Evolutionary conservation across 2,113 vertebrate species (phyloP).

Genomic region (Hippopotamus amphibius): DNA sequence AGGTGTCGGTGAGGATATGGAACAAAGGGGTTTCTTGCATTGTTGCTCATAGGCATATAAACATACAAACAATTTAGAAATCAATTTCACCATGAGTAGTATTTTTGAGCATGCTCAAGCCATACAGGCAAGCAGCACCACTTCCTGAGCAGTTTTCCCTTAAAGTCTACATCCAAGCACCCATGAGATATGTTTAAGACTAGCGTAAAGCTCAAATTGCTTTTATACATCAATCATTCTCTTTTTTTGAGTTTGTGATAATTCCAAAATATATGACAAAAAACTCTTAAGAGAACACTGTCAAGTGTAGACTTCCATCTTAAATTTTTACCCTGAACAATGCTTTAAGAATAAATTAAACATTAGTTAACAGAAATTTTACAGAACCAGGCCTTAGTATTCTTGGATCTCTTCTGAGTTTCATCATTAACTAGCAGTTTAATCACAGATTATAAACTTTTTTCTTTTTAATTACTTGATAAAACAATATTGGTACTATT

Average conservation of each 20-base stretch:
- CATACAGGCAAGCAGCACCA: background rate
- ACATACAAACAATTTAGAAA: background rate
- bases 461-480: background rate
- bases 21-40: background rate
- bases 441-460: background rate
- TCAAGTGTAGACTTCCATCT: background rate
- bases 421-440: background rate
- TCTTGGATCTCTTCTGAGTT: background rate
- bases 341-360: background rate
- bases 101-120: background rate
- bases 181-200: background rate
- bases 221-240: background rate
- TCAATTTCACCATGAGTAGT: background rate
- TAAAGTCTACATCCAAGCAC: background rate
- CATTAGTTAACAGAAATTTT: background rate
- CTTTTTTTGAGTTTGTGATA: background rate
- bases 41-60: background rate
- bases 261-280: background rate
- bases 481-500: background rate
- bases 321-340: background rate
- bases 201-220: background rate
- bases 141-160: background rate
- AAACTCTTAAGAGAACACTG: background rate
- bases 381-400: background rate
- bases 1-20: background rate